These are phyloP conservation scores for Hemicrepidius hirtus DNA, from an alignment of 2,888 invertebrate species.

Conservation along the genomic window DNA sequence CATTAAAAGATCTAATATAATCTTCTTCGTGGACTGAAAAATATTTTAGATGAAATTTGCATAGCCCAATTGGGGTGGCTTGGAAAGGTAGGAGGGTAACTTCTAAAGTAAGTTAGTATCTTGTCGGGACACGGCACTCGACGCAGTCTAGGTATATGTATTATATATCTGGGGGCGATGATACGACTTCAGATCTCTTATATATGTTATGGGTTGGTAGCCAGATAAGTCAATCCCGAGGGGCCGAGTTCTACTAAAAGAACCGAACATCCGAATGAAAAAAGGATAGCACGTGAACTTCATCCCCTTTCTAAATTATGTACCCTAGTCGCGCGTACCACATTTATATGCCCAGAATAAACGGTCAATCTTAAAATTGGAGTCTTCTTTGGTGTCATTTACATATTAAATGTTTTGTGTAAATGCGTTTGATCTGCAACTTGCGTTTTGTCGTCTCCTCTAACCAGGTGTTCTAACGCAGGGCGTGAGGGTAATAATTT, in stretches of 20 bases:
- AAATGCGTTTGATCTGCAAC: constrained; percentile 33
- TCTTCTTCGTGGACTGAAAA: constrained; percentile 50
- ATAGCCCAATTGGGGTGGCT: constrained; percentile 51
- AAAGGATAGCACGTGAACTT: constrained; percentile 56
- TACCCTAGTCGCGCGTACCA: constrained; percentile 60
- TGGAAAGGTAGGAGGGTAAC: constrained; percentile 49
- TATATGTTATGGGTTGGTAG: constrained; percentile 58
- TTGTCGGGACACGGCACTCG: constrained; percentile 50
- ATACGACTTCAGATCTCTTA: constrained; percentile 58
- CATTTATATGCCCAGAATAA: constrained; percentile 62
- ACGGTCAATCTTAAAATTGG: constrained; percentile 60
- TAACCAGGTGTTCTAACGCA: constrained; percentile 21
- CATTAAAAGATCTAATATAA: constrained; percentile 50
- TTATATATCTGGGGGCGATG: constrained; percentile 56
- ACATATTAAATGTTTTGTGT: constrained; percentile 57
- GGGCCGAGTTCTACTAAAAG: constrained; percentile 56
- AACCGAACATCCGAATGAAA: constrained; percentile 55
- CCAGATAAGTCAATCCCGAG: constrained; percentile 60
- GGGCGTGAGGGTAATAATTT: constrained; percentile 11
- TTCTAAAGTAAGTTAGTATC: constrained; percentile 53
- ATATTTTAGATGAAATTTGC: constrained; percentile 51
- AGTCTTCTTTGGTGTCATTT: constrained; percentile 55
- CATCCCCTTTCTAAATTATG: constrained; percentile 60
- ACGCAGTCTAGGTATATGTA: constrained; percentile 54
- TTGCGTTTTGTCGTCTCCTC: constrained; percentile 9